Base-by-base conservation (phyloP, 2,113 vertebrate genomes). In the Balaenoptera acutorostrata region DNA sequence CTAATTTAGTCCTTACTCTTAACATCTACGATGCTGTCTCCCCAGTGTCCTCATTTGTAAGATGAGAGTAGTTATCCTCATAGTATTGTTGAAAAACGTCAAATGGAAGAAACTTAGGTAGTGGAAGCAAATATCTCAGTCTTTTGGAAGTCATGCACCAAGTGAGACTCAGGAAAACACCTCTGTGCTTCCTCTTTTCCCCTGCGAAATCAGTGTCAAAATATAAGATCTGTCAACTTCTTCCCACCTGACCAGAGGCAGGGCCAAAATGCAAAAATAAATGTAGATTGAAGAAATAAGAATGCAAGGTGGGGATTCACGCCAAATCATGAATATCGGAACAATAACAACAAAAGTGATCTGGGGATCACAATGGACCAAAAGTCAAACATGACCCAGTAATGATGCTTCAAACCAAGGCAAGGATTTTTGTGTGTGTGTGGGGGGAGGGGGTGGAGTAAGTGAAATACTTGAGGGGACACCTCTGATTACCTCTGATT, bases 361-460 rank as follows among this genome's bases (percentile, higher is more conserved):
- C 57, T 90, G 72, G 44, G 86, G 29, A 31, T 52, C 66, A 86
- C 14, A 92, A n/a, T 46, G 71, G 41, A 41, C 59, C 46, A 72
- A 33, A 44, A 75, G 44, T 39, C 8, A 87, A 85, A 49, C 20
- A 36, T 80, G 46, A 64, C 23, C 18, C 36, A 71, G 72, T 4
- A 75, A 68, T 74, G n/a, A 90, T 83, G 57, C 82, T 96, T 93
- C 52, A 90, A 92, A 91, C 10, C n/a, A 84, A 78, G 39, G 44
- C 41, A 83, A 77, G 31, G 6, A 52, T 63, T 39, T 41, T 2
- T 55, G 52, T n/a, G 33, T 55, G 49, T 23, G 75, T 44, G 18
- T 1, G 3, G 5, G 8, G 0, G 20, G 31, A 7, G 31, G 0
- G 3, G 7, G 9, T 8, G 25, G 10, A 21, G 36, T 63, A 77